Evolutionary conservation across 2,888 invertebrate species (phyloP).

Genomic region (Dasysyrphus tricinctus): DNA sequence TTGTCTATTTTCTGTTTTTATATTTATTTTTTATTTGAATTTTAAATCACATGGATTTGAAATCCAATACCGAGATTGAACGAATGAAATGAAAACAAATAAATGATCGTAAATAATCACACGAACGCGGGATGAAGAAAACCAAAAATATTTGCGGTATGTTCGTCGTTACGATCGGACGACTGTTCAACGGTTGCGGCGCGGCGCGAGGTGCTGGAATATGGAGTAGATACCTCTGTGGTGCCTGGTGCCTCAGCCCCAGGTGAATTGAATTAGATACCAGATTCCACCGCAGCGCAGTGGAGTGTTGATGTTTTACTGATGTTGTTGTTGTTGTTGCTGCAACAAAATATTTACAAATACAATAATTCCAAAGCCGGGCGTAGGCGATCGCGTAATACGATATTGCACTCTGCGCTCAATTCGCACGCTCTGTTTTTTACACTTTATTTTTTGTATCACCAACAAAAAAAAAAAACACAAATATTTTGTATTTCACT

Average conservation of each 20-base stretch:
- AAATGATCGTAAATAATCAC: slow-evolving; percentile 47
- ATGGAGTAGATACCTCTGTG: slow-evolving; percentile 37
- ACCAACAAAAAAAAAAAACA: neutral
- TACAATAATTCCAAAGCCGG: slow-evolving; percentile 69
- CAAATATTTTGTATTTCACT: neutral
- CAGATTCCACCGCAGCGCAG: slow-evolving; percentile 30
- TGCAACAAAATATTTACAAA: slow-evolving; percentile 58
- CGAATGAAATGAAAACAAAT: slow-evolving; percentile 52
- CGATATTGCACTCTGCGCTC: slow-evolving; percentile 60
- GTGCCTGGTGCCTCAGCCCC: slow-evolving; percentile 24
- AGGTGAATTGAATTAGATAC: slow-evolving; percentile 46
- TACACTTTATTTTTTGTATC: slow-evolving; percentile 23
- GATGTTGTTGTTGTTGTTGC: slow-evolving; percentile 26
- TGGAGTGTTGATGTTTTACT: slow-evolving; percentile 24
- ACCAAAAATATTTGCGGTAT: slow-evolving; percentile 73
- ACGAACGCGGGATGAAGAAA: slow-evolving; percentile 61
- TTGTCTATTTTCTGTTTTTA: slow-evolving; percentile 8
- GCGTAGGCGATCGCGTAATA: slow-evolving; percentile 74
- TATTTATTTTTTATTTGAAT: slow-evolving; percentile 33
- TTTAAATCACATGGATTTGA: slow-evolving; percentile 62
- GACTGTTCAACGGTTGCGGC: slow-evolving; percentile 51
- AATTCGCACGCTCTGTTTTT: slow-evolving; percentile 46
- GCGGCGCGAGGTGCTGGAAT: slow-evolving; percentile 41
- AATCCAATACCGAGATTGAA: slow-evolving; percentile 60
- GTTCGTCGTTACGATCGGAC: slow-evolving; percentile 62